Evolutionary conservation across 2,888 invertebrate genomes (phyloP), one percentile per base, ranked within the genome.

Genomic region (Diplazon laetatorius): DNA sequence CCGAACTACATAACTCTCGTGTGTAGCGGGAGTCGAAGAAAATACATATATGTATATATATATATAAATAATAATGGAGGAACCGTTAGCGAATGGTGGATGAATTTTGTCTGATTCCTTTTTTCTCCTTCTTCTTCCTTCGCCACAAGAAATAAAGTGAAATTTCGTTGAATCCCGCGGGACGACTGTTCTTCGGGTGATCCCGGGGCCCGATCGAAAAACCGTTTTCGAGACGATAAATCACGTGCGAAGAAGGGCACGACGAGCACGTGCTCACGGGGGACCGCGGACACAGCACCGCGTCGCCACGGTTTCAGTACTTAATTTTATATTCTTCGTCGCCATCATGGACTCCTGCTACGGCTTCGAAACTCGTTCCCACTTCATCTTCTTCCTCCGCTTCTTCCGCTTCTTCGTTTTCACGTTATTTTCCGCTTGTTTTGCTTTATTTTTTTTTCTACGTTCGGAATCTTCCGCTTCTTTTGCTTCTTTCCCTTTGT

Each of bases 171-270:
- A 65, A 60, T 59, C 66, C 48, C 39, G n/a, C n/a, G 20, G 22
- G 20, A 37, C 39, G 55, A n/a, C 60, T 12, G 48, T 18, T 14
- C 55, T 35, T 16, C 63, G 50, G 73, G n/a, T n/a, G 62, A 74
- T 78, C 74, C 65, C 74, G 74, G 75, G 74, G 75, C 46, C 42
- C 74, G 78, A 78, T 75, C 78, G 74, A 66, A 71, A 42, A 66
- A 71, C n/a, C n/a, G n/a, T n/a, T 66, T 75, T 75, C 66, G 20
- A 78, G 71, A 44, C 71, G 71, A 78, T 78, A 78, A 78, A 78
- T 78, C 78, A 78, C 52, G 55, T 39, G 72, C 55, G 55, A 60
- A 66, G 66, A 65, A 57, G 74, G 57, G 62, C n/a, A n/a, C n/a
- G n/a, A n/a, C n/a, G 50, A 78, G 71, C 78, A 71, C 78, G 78